A percentile compares a stretch with the other conserved stretches of the same genome.
These are phyloP conservation scores for Caenorhabditis angaria DNA, from an alignment of 2,888 invertebrate genomes.

Conservation along the genomic window DNA sequence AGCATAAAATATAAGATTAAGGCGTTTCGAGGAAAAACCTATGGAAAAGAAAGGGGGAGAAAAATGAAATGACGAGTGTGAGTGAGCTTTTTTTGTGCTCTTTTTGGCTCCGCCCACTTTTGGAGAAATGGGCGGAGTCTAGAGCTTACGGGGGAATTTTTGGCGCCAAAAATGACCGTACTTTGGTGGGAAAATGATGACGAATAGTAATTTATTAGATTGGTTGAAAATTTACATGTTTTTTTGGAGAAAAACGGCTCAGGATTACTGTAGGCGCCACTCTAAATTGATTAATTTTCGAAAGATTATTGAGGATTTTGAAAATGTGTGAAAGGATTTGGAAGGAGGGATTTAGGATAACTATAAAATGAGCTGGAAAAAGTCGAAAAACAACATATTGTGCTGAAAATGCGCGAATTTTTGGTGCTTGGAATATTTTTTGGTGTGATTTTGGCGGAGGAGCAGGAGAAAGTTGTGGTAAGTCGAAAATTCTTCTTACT, in stretches of 20 bases:
- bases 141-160: not conserved
- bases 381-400: too few relatives aligned
- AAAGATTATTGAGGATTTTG: not conserved
- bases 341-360: constrained; percentile 16
- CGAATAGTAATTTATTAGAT: too few relatives aligned
- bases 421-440: too few relatives aligned
- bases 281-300: not conserved
- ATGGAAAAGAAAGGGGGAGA: not conserved
- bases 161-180: too few relatives aligned
- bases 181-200: too few relatives aligned
- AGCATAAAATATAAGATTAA: constrained; percentile 8
- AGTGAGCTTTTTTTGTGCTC: not conserved
- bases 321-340: not conserved
- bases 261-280: constrained; percentile 1
- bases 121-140: constrained; percentile 18
- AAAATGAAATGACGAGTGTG: not conserved
- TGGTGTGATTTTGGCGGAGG: too few relatives aligned
- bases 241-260: not conserved
- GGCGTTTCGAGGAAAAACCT: not conserved
- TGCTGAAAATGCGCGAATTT: too few relatives aligned
- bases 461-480: too few relatives aligned
- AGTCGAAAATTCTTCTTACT: too few relatives aligned
- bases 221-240: too few relatives aligned
- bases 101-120: not conserved
- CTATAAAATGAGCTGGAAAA: not conserved